phyloP scores from a whole-genome alignment of 2,888 invertebrate genomes.

The Drosophila pseudotalamancana region DNA sequence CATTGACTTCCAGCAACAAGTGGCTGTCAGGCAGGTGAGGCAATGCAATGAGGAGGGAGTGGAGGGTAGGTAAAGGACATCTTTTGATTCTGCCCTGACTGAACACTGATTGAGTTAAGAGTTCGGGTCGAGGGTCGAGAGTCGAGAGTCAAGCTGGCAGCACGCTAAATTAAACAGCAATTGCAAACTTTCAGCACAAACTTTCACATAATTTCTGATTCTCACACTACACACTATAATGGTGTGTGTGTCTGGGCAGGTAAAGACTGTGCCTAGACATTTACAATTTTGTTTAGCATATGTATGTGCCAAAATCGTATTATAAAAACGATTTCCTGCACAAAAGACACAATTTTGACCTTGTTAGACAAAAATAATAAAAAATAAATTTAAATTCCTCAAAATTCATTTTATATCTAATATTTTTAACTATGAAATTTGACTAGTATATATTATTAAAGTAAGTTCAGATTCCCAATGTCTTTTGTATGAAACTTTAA shows the following conservation, averaged over 20 bases:
- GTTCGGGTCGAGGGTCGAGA: slow-evolving; percentile 32
- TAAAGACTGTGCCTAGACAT: slow-evolving; percentile 9
- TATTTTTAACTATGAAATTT: too few relatives aligned
- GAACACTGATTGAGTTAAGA: slow-evolving; percentile 71
- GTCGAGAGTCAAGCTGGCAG: slow-evolving; percentile 48
- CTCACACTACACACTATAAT: slow-evolving; percentile 1
- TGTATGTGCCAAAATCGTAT: slow-evolving; percentile 46
- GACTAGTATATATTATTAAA: not conserved
- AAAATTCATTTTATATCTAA: not conserved
- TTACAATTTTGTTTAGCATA: slow-evolving; percentile 51
- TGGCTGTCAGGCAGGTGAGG: slow-evolving; percentile 16
- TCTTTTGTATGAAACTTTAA: not conserved
- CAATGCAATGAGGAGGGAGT: not conserved
- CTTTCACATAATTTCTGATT: slow-evolving; percentile 67
- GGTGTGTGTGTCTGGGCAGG: slow-evolving; percentile 5
- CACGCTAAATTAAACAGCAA: slow-evolving; percentile 82
- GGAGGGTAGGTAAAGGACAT: slow-evolving; percentile 13
- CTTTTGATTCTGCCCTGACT: slow-evolving; percentile 26
- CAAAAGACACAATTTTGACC: slow-evolving; percentile 45
- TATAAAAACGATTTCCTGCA: slow-evolving; percentile 59
- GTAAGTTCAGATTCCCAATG: too few relatives aligned
- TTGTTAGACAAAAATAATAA: slow-evolving; percentile 36
- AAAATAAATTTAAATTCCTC: not conserved
- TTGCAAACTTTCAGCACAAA: slow-evolving; percentile 79
- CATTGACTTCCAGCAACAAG: slow-evolving; percentile 43